Percentiles rank a stretch among this genome's conserved stretches.
phyloP scores from a whole-genome alignment of 2,113 vertebrate genomes.

The Oncorhynchus tshawytscha region DNA sequence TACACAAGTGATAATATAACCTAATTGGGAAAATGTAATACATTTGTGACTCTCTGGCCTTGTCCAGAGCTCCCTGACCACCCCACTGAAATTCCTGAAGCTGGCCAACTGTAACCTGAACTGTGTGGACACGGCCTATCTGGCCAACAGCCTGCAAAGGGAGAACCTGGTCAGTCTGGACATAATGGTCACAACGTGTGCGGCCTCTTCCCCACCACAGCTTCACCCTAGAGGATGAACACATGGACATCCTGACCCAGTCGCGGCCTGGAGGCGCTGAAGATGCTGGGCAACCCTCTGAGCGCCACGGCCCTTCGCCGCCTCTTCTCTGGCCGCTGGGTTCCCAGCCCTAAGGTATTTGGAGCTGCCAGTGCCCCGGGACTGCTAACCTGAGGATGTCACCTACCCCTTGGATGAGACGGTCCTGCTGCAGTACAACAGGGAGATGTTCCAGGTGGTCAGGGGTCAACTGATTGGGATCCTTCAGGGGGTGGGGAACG shows the following conservation, averaged over 20 bases:
- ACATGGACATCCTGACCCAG: constrained; percentile 72
- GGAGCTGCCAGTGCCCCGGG: constrained; percentile 87
- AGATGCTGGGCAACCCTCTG: constrained; percentile 88
- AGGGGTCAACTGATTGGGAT: constrained; percentile 71
- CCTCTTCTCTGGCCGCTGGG: constrained; percentile 76
- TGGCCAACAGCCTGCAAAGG: constrained; percentile 86
- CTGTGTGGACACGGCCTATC: constrained; percentile 85
- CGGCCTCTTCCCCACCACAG: constrained; percentile 69
- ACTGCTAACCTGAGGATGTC: constrained; percentile 83
- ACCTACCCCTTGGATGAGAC: constrained; percentile 85
- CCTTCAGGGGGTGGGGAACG: constrained; percentile 72
- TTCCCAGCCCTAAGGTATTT: constrained; percentile 79
- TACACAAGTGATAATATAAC: neutral
- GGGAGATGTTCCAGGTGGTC: constrained; percentile 71
- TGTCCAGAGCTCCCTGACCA: constrained; percentile 79
- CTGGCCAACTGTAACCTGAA: constrained; percentile 86
- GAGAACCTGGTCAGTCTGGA: constrained; percentile 82
- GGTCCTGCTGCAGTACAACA: constrained; percentile 77
- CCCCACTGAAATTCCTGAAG: constrained; percentile 83
- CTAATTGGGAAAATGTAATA: neutral
- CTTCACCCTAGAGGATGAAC: constrained; percentile 83
- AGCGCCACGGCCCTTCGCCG: constrained; percentile 69
- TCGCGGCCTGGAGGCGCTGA: constrained; percentile 76
- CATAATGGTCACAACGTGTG: constrained; percentile 83
- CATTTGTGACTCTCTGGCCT: neutral